A percentile compares a stretch with the other conserved stretches of the same genome.
These are phyloP conservation scores for Corythornis cristatus DNA, from an alignment of 2,113 vertebrate genomes.

Conservation along the genomic window DNA sequence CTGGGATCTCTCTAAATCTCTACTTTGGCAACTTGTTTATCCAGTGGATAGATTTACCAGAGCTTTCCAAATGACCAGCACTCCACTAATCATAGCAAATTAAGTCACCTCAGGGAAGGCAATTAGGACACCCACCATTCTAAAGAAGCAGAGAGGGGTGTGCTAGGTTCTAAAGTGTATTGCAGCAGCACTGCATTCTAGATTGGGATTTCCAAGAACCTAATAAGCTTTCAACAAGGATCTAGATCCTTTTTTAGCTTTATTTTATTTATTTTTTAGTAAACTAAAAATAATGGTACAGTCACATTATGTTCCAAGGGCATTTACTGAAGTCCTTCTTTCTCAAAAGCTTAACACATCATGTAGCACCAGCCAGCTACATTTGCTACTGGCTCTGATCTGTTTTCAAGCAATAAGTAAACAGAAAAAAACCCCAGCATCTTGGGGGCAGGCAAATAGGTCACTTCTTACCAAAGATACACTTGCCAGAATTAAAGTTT, in stretches of 20 bases:
- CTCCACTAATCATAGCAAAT: not conserved
- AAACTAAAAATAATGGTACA: accelerated
- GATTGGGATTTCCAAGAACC: not conserved
- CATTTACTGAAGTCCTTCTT: not conserved
- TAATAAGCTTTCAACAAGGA: not conserved
- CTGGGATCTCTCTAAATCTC: not conserved
- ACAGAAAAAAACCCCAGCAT: not conserved
- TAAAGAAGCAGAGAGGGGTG: not conserved
- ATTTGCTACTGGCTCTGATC: not conserved
- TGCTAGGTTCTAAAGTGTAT: accelerated
- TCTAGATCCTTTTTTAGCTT: not conserved
- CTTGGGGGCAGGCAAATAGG: not conserved
- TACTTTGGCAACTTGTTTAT: not conserved
- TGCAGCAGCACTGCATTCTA: not conserved
- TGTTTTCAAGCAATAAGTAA: not conserved
- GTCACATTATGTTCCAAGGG: not conserved
- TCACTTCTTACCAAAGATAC: not conserved
- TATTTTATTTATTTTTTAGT: too few relatives aligned
- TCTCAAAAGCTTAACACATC: not conserved
- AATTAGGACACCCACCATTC: not conserved
- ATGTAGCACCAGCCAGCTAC: accelerated
- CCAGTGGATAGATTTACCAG: not conserved
- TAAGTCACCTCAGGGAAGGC: not conserved
- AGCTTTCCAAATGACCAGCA: not conserved
- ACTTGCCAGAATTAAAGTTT: not conserved